Conservation (phyloP, 2,888 invertebrate species). For the Elysia crispata region DNA sequence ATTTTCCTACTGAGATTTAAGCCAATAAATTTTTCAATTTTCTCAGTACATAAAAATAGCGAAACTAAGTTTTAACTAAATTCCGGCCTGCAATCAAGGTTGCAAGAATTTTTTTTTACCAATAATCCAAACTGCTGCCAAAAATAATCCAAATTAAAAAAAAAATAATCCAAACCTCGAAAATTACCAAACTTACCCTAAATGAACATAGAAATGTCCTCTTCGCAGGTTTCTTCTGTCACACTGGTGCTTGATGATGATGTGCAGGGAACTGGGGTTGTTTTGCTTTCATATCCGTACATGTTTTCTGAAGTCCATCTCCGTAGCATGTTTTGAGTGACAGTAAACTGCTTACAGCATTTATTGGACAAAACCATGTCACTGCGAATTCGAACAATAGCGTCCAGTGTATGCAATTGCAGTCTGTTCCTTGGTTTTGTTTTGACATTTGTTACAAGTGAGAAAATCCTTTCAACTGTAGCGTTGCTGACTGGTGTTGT, state of each 20-base stretch:
- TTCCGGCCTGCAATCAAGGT: not conserved
- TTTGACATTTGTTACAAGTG: not conserved
- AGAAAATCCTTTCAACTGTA: constrained; percentile 2
- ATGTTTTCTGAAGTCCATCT: constrained; percentile 9
- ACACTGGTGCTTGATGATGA: constrained; percentile 1
- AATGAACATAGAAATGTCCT: not conserved
- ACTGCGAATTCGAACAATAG: not conserved
- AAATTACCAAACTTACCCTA: constrained; percentile 3
- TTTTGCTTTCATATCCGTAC: constrained; percentile 1
- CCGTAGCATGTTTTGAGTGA: not conserved
- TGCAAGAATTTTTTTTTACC: constrained; percentile 1
- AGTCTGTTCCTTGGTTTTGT: not conserved
- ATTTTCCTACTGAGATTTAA: no score
- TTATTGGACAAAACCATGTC: not conserved
- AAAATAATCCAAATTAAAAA: not conserved
- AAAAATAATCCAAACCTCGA: constrained; percentile 1
- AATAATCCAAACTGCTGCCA: constrained; percentile 1
- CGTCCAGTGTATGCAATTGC: not conserved
- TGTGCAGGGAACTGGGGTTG: constrained; percentile 9
- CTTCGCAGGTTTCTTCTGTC: not conserved
- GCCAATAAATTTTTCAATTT: no score
- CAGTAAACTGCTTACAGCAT: constrained; percentile 1
- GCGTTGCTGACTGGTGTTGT: not conserved
- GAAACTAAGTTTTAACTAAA: no score
- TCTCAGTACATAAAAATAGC: no score